A percentile compares a stretch with the other conserved stretches of the same genome.
phyloP scores from a whole-genome alignment of 2,113 vertebrate species.

The Rhodinocichla rosea region DNA sequence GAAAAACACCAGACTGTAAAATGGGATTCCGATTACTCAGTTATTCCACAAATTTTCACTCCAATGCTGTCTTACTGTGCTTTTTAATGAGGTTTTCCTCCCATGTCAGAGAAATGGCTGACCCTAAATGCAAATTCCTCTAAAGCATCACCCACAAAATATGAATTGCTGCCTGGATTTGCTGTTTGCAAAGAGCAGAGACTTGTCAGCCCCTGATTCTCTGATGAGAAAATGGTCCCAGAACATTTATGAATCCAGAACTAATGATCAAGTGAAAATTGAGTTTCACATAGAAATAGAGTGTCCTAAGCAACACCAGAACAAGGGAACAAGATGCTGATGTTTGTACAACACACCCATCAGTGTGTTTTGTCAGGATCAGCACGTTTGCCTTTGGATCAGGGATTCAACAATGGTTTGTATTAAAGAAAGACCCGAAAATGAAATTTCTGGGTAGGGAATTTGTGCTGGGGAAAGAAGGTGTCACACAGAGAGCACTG shows the following conservation, averaged over 20 bases:
- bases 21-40: not conserved
- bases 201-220: not conserved
- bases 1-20: not conserved
- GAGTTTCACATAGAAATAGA: not conserved
- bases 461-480: not conserved
- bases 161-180: not conserved
- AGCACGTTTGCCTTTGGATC: not conserved
- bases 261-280: not conserved
- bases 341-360: not conserved
- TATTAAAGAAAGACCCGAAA: not conserved
- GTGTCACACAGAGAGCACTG: not conserved
- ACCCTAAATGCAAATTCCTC: not conserved
- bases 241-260: not conserved
- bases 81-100: not conserved
- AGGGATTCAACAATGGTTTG: accelerated
- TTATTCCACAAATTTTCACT: not conserved
- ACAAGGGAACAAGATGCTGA: not conserved
- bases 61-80: not conserved
- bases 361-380: not conserved
- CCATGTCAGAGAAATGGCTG: not conserved
- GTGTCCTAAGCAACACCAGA: not conserved
- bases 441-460: not conserved
- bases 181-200: not conserved
- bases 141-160: not conserved
- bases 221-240: not conserved